Evolutionary conservation across 2,888 invertebrate species (phyloP).

Genomic region (Diplolepis rosae): DNA sequence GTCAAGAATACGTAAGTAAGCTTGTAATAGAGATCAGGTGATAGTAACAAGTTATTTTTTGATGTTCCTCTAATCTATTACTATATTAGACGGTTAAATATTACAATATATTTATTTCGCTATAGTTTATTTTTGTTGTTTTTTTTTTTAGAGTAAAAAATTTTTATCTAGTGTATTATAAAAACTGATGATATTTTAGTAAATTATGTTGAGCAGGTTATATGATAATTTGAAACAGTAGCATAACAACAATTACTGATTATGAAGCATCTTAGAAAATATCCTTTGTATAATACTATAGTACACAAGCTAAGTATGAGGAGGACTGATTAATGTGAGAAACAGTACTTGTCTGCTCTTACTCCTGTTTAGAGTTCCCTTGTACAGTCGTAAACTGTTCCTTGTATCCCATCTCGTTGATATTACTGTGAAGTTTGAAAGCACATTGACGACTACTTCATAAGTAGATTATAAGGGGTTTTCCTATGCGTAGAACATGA

Average conservation of each 20-base stretch:
- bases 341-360: conserved; percentile 18
- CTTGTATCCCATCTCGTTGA: conserved; percentile 1
- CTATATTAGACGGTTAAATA: too few species aligned
- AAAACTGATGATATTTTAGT: too few species aligned
- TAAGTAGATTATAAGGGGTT: conserved; percentile 2
- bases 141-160: background rate
- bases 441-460: conserved; percentile 24
- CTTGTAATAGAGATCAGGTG: conserved; percentile 5
- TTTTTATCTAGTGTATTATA: too few species aligned
- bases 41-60: background rate
- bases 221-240: too few species aligned
- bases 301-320: background rate
- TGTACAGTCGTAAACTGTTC: conserved; percentile 16
- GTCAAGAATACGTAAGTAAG: conserved; percentile 8
- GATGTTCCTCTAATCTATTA: background rate
- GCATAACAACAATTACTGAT: background rate
- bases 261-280: conserved; percentile 6
- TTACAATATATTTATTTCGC: too few species aligned
- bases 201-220: too few species aligned
- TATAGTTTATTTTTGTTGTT: too few species aligned
- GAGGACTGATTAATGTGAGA: conserved; percentile 28
- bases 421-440: conserved; percentile 20
- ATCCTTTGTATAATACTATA: background rate
- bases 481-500: conserved; percentile 9
- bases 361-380: conserved; percentile 19